Evolutionary conservation across 2,113 vertebrate species (phyloP).

Genomic region (Conger conger): DNA sequence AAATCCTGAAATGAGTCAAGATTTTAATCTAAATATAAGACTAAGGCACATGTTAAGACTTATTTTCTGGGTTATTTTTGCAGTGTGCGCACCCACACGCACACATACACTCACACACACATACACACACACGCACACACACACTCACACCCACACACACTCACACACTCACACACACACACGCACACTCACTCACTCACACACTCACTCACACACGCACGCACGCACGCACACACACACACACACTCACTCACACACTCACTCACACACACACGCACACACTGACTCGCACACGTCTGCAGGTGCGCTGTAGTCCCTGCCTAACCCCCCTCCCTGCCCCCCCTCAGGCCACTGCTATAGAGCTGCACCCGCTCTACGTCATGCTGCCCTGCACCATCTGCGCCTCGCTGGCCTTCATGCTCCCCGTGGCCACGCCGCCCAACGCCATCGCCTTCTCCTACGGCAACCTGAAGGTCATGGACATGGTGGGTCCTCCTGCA

Average conservation of each 20-base stretch:
- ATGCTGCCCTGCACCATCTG: slow-evolving; percentile 79
- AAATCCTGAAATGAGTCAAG: no score
- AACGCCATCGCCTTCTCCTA: slow-evolving; percentile 81
- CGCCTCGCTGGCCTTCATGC: slow-evolving; percentile 79
- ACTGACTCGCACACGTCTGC: neutral
- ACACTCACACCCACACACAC: no score
- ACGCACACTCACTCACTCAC: no score
- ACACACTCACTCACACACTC: neutral
- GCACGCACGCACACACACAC: no score
- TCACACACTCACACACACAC: no score
- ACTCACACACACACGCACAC: neutral
- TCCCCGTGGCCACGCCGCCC: slow-evolving; percentile 79
- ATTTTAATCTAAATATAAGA: no score
- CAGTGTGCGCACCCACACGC: no score
- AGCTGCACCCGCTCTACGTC: slow-evolving; percentile 74
- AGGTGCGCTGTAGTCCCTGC: neutral
- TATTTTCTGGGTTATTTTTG: no score
- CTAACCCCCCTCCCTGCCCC: neutral
- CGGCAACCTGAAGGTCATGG: slow-evolving; percentile 71
- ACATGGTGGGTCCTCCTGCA: slow-evolving; percentile 69
- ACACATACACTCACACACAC: neutral
- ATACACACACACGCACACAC: neutral
- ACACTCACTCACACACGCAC: no score
- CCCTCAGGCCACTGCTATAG: slow-evolving; percentile 69
- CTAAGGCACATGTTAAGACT: no score